Conservation (phyloP, 2,888 invertebrate species). For the Seira musarum region DNA sequence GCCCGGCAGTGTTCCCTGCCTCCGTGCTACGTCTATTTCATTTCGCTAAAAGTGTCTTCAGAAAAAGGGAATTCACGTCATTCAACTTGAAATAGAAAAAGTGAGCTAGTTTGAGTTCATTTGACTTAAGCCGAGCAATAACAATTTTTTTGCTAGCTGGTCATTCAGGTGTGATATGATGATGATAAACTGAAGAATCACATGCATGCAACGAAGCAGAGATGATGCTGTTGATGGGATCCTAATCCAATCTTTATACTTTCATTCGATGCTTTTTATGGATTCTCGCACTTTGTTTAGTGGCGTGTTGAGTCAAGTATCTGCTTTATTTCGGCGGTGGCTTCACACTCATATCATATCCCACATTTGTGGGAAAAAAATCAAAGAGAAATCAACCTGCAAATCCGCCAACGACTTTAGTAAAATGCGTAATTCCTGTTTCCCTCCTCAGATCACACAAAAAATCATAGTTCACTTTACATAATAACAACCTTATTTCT, state of each 20-base stretch:
- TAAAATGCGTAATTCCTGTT: slow-evolving; percentile 58
- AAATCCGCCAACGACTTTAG: slow-evolving; percentile 38
- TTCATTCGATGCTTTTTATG: not conserved
- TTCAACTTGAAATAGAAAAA: too few relatives aligned
- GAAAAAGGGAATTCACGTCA: not conserved
- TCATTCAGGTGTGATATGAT: slow-evolving; percentile 4
- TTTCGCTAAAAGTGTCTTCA: slow-evolving; percentile 7
- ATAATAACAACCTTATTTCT: slow-evolving; percentile 31
- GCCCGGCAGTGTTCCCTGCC: not conserved
- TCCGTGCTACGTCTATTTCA: slow-evolving; percentile 9
- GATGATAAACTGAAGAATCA: not conserved
- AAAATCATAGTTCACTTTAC: not conserved
- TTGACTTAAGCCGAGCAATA: not conserved
- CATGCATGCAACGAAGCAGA: too few relatives aligned
- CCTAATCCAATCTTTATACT: not conserved
- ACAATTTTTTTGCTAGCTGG: not conserved
- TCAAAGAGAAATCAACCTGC: slow-evolving; percentile 23
- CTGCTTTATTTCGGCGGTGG: too few relatives aligned
- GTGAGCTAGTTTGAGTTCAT: not conserved
- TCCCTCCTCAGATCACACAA: slow-evolving; percentile 25
- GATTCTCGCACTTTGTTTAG: not conserved
- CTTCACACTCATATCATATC: not conserved
- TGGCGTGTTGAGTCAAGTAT: too few relatives aligned
- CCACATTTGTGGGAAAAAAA: slow-evolving; percentile 3
- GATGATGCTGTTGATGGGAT: too few relatives aligned